Evolutionary conservation across 2,888 invertebrate genomes (phyloP).

Genomic region (Heterodera filipjevi): DNA sequence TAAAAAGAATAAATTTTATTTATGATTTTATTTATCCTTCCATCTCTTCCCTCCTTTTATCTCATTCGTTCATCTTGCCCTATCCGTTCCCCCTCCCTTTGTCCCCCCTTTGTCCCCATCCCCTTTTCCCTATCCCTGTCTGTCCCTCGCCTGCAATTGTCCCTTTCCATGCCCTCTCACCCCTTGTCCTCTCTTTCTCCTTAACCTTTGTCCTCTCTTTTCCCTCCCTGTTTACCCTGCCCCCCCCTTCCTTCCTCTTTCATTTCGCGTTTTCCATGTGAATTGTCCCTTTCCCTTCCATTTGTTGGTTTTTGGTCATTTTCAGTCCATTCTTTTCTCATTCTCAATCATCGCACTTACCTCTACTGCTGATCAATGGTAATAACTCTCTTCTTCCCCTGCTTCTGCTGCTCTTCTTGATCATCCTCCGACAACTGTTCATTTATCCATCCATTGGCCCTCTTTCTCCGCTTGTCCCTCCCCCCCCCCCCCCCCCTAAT

Average conservation of each 20-base stretch:
- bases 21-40: background rate
- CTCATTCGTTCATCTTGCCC: background rate
- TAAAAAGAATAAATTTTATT: background rate
- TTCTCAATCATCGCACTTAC: no score
- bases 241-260: no score
- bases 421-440: background rate
- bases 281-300: background rate
- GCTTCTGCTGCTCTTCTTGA: background rate
- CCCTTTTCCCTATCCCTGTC: no score
- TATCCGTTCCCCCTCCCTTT: background rate
- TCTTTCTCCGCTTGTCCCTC: background rate
- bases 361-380: no score
- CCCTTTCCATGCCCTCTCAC: background rate
- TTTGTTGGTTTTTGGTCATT: background rate
- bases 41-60: no score
- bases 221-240: background rate
- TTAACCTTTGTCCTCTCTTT: no score
- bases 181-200: background rate
- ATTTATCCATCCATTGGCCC: no score
- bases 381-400: no score
- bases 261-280: no score
- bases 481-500: background rate
- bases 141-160: no score
- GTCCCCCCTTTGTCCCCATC: no score
- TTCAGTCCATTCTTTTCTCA: slow-evolving; percentile 8